Conservation (phyloP, 2,888 invertebrate genomes). For the Argyra leucocephala region DNA sequence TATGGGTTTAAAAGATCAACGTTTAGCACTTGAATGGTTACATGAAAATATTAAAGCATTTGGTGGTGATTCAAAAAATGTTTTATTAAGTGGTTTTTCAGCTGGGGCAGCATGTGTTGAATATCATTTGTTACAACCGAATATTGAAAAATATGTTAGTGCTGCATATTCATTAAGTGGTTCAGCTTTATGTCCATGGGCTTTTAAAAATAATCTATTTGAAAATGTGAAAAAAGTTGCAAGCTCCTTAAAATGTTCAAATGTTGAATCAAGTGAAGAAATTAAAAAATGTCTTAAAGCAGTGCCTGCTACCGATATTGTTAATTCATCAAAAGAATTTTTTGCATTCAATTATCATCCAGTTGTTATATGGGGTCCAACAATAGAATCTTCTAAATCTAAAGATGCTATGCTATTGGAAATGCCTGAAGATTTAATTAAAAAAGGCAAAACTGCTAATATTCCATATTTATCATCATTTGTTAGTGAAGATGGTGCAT, state of each 20-base stretch:
- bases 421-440: conserved; percentile 53
- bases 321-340: conserved; percentile 38
- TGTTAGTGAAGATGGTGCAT: conserved; percentile 60
- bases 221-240: conserved; percentile 51
- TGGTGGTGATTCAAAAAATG: conserved; percentile 58
- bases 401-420: conserved; percentile 53
- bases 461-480: conserved; percentile 58
- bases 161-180: conserved; percentile 55
- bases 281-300: conserved; percentile 55
- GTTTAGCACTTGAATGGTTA: conserved; percentile 58
- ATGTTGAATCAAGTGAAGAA: conserved; percentile 43
- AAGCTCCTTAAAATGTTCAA: conserved; percentile 50
- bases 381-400: conserved; percentile 47
- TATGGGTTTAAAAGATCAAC: conserved; percentile 63
- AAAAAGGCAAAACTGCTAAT: conserved; percentile 49
- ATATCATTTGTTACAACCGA: conserved; percentile 56
- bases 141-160: conserved; percentile 42
- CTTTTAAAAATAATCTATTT: conserved; percentile 48
- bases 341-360: conserved; percentile 46
- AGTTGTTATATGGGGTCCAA: conserved; percentile 61
- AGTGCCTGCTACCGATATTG: conserved; percentile 51
- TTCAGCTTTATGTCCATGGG: conserved; percentile 51
- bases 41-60: conserved; percentile 57
- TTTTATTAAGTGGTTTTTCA: conserved; percentile 61
- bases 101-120: conserved; percentile 66